phyloP scores from a whole-genome alignment of 92 coral and sea anemone species.

The Montipora capitata region DNA sequence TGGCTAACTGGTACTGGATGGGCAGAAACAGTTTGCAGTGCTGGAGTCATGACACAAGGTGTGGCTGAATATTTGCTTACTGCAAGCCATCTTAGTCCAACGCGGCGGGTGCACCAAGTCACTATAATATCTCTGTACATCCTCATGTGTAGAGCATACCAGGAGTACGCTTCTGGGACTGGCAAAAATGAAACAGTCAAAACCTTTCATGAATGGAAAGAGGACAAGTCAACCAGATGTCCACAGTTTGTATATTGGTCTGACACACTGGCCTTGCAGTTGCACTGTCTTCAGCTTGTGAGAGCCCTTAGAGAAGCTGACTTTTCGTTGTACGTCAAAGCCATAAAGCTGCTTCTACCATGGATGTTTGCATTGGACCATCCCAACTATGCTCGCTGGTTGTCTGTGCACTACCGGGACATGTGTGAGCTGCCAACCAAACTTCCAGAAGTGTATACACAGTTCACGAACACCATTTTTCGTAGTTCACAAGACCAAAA shows the following conservation, averaged over 20 bases:
- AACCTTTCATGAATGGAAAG: slow-evolving; percentile 41
- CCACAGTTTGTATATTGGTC: slow-evolving; percentile 46
- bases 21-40: slow-evolving; percentile 54
- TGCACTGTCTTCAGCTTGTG: too few species aligned
- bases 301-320: slow-evolving; percentile 34
- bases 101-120: slow-evolving; percentile 71
- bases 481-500: slow-evolving; percentile 49
- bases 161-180: slow-evolving; percentile 10
- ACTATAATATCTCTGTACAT: slow-evolving; percentile 53
- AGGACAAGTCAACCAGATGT: slow-evolving; percentile 29
- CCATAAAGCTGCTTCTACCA: slow-evolving; percentile 43
- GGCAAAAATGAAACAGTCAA: slow-evolving; percentile 34
- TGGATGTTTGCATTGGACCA: slow-evolving; percentile 61
- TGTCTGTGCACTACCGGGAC: slow-evolving; percentile 54
- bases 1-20: slow-evolving; percentile 61
- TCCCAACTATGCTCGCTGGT: slow-evolving; percentile 49
- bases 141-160: slow-evolving; percentile 38
- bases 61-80: slow-evolving; percentile 68
- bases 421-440: slow-evolving; percentile 48
- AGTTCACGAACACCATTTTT: slow-evolving; percentile 29
- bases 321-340: slow-evolving; percentile 39
- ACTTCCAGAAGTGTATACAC: slow-evolving; percentile 53
- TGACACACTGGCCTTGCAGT: slow-evolving; percentile 17
- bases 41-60: slow-evolving; percentile 58
- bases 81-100: slow-evolving; percentile 65